Percentiles rank a stretch among this genome's conserved stretches.
These are phyloP conservation scores for Eulemur coronatus DNA, from an alignment of 2,797 vertebrate species.

Conservation along the genomic window DNA sequence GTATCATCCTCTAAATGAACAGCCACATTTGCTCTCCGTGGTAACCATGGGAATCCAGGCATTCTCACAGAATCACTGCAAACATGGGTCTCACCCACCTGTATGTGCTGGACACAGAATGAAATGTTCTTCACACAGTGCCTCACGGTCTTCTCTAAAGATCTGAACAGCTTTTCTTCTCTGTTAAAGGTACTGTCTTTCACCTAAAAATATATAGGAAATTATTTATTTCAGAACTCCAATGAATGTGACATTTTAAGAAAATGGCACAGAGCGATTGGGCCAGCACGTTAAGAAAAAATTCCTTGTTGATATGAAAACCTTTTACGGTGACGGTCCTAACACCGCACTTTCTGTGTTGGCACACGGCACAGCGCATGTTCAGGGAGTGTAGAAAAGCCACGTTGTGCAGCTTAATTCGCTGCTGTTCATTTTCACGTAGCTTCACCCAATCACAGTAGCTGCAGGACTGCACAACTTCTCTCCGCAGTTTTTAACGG, in stretches of 20 bases:
- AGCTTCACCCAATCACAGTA: background rate
- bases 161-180: slow-evolving; percentile 95
- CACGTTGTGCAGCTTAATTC: background rate
- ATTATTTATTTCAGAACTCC: background rate
- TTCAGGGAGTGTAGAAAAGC: background rate
- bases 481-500: background rate
- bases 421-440: background rate
- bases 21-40: background rate
- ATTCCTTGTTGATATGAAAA: background rate
- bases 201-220: slow-evolving; percentile 87
- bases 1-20: background rate
- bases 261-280: background rate
- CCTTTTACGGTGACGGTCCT: background rate
- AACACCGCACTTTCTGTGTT: background rate
- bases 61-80: background rate
- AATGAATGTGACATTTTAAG: background rate
- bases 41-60: background rate
- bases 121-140: slow-evolving; percentile 92
- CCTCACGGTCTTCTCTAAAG: slow-evolving; percentile 94
- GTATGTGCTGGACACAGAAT: slow-evolving; percentile 87
- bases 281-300: background rate
- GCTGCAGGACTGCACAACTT: background rate
- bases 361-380: background rate
- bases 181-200: slow-evolving; percentile 94
- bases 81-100: slow-evolving; percentile 84